Evolutionary conservation across 2,888 invertebrate species (phyloP).

Genomic region (Acrocera orbiculus): DNA sequence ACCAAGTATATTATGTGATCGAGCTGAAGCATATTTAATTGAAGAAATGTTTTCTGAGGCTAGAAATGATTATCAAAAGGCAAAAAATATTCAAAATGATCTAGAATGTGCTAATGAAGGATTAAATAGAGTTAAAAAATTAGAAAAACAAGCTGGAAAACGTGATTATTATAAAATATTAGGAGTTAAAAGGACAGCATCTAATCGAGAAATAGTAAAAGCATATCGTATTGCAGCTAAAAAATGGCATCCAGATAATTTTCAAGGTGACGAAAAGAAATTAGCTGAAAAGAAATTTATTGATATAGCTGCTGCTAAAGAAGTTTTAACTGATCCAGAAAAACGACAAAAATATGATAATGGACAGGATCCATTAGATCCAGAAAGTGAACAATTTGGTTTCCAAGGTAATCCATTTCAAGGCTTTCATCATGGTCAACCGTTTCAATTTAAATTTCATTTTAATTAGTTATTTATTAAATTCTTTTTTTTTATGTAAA

Average conservation of each 20-base stretch:
- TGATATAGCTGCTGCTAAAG: conserved; percentile 97
- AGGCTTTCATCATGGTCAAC: conserved; percentile 67
- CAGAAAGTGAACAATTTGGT: conserved; percentile 50
- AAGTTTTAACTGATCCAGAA: conserved; percentile 73
- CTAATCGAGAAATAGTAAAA: conserved; percentile 83
- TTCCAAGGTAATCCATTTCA: conserved; percentile 55
- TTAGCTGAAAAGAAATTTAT: conserved; percentile 94
- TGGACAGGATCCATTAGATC: conserved; percentile 94
- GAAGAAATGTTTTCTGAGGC: conserved; percentile 90
- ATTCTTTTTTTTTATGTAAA: no score
- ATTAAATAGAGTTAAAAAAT: conserved; percentile 66
- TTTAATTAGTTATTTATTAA: conserved; percentile 83
- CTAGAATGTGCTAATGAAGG: conserved; percentile 77
- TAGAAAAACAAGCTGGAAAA: conserved; percentile 82
- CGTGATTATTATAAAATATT: conserved; percentile 94
- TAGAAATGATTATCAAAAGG: conserved; percentile 69
- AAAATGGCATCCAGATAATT: conserved; percentile 99
- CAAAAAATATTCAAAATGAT: conserved; percentile 63
- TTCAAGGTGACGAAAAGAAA: conserved; percentile 74
- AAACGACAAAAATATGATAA: conserved; percentile 87
- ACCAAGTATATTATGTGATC: conserved; percentile 66
- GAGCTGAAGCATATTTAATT: conserved; percentile 78
- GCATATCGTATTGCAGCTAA: conserved; percentile 94
- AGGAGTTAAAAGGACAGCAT: conserved; percentile 75
- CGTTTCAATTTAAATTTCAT: conserved; percentile 95